Conservation (phyloP, 2,888 invertebrate genomes). For the Beris chalybata region DNA sequence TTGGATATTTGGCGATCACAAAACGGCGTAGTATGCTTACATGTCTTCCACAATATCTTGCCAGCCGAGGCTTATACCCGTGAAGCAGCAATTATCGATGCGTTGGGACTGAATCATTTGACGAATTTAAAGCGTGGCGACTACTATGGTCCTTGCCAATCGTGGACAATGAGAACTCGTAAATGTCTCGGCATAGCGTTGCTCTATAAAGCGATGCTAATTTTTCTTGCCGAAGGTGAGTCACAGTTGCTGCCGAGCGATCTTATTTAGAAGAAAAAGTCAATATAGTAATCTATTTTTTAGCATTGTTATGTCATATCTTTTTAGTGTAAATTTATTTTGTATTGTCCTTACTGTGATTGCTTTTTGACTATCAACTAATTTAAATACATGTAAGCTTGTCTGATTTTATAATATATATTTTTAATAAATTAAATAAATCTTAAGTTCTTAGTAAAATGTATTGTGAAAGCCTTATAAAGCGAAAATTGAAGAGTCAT, state of each 20-base stretch:
- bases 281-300: no score
- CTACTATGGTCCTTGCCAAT: slow-evolving; percentile 76
- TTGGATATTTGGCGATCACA: slow-evolving; percentile 83
- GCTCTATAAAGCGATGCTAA: slow-evolving; percentile 78
- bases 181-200: slow-evolving; percentile 76
- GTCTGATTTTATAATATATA: no score
- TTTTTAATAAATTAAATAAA: no score
- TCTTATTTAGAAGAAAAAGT: slow-evolving; percentile 55
- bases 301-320: no score
- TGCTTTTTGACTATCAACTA: no score
- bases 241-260: slow-evolving; percentile 80
- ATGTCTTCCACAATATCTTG: slow-evolving; percentile 87
- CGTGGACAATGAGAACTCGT: slow-evolving; percentile 73
- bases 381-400: no score
- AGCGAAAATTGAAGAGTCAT: no score
- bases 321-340: no score
- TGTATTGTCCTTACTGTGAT: no score
- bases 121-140: slow-evolving; percentile 80
- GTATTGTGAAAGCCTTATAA: no score
- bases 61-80: slow-evolving; percentile 91
- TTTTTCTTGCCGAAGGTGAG: slow-evolving; percentile 86
- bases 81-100: slow-evolving; percentile 94
- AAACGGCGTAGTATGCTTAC: slow-evolving; percentile 85
- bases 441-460: no score
- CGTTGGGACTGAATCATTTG: slow-evolving; percentile 73